Evolutionary conservation across 2,113 vertebrate genomes (phyloP).

Genomic region (Neogale vison): DNA sequence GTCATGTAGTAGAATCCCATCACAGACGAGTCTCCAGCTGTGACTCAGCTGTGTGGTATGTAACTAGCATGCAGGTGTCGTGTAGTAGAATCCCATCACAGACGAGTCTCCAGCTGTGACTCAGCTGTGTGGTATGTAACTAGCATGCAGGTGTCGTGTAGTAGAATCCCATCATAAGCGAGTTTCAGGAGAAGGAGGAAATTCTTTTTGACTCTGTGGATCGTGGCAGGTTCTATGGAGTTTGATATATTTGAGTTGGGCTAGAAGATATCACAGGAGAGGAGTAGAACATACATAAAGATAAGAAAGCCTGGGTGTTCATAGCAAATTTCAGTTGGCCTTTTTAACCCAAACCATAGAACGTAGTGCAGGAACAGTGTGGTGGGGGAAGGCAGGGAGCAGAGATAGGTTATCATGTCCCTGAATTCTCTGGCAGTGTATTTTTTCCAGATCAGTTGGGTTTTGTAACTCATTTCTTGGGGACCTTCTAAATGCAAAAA

Average conservation of each 20-base stretch:
- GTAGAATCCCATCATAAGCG: background rate
- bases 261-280: background rate
- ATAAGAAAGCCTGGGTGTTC: background rate
- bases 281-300: background rate
- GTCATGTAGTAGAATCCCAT: background rate
- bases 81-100: background rate
- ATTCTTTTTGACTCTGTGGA: background rate
- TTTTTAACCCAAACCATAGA: background rate
- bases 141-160: background rate
- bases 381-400: background rate
- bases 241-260: background rate
- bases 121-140: too few relatives aligned
- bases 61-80: background rate
- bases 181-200: background rate
- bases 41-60: too few relatives aligned
- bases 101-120: background rate
- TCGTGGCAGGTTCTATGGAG: background rate
- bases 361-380: background rate
- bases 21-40: background rate
- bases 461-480: background rate
- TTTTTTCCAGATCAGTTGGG: background rate
- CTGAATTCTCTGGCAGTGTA: background rate
- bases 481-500: background rate
- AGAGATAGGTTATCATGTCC: background rate
- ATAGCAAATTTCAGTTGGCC: background rate